A percentile compares a stretch with the other conserved stretches of the same genome.
phyloP scores from a whole-genome alignment of 2,113 vertebrate genomes.

The Peromyscus leucopus region DNA sequence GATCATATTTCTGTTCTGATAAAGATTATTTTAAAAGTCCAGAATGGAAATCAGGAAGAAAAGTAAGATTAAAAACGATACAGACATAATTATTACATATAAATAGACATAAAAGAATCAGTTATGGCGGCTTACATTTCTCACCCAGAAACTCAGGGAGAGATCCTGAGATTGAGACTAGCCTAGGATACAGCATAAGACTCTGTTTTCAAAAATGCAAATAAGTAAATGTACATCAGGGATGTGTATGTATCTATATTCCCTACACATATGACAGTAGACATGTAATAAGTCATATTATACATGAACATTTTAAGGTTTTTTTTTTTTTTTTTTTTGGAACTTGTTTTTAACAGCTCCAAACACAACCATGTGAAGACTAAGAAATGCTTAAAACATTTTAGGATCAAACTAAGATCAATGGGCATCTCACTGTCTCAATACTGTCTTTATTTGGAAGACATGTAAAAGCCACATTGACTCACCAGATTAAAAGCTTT shows the following conservation, averaged over 20 bases:
- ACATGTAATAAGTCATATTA: not conserved
- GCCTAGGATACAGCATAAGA: not conserved
- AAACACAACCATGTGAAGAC: not conserved
- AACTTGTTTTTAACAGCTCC: not conserved
- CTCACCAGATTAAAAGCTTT: not conserved
- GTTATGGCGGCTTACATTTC: not conserved
- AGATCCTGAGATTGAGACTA: not conserved
- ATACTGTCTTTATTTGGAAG: not conserved
- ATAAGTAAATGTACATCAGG: conserved; percentile 20
- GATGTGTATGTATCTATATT: not conserved
- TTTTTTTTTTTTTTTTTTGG: not conserved
- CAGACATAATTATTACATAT: conserved; percentile 32
- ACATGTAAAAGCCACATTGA: conserved; percentile 8
- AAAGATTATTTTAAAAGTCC: not conserved
- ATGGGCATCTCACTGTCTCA: not conserved
- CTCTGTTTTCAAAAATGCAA: not conserved
- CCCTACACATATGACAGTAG: not conserved
- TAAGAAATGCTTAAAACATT: conserved; percentile 29
- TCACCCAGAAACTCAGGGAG: not conserved
- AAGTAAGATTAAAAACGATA: not conserved
- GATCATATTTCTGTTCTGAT: conserved; percentile 7
- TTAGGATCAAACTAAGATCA: conserved; percentile 54
- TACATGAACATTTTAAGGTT: conserved; percentile 19
- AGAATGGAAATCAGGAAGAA: conserved; percentile 35
- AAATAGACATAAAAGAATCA: not conserved